phyloP scores from a whole-genome alignment of 2,888 invertebrate species.

The Eurytoma californica region DNA sequence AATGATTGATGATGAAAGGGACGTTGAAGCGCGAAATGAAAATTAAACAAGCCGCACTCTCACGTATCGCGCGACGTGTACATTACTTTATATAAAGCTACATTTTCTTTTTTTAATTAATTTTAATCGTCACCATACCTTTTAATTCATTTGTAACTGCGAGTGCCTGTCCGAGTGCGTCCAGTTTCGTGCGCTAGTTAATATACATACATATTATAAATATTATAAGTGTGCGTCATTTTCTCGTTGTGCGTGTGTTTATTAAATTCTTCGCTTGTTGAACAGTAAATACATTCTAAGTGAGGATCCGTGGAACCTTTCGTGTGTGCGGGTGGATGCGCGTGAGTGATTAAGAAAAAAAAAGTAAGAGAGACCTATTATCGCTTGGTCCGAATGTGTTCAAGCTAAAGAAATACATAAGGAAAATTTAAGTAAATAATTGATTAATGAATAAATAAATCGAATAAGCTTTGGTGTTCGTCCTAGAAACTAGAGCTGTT shows the following conservation, averaged over 20 bases:
- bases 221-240: conserved; percentile 48
- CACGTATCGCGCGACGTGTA: conserved; percentile 44
- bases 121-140: conserved; percentile 38
- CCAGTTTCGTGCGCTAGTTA: conserved; percentile 53
- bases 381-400: conserved; percentile 53
- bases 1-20: neutral
- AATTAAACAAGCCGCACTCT: conserved; percentile 36
- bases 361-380: conserved; percentile 32
- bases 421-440: conserved; percentile 47
- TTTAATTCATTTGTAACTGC: conserved; percentile 48
- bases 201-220: conserved; percentile 50
- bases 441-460: conserved; percentile 28
- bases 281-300: conserved; percentile 19
- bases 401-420: conserved; percentile 43
- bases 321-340: neutral
- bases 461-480: conserved; percentile 64
- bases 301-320: too few relatives aligned
- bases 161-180: conserved; percentile 57
- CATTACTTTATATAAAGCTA: conserved; percentile 44
- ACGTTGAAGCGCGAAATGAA: neutral
- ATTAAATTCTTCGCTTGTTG: conserved; percentile 52
- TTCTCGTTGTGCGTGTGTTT: conserved; percentile 51
- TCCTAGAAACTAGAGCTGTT: conserved; percentile 58
- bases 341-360: conserved; percentile 9
- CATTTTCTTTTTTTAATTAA: conserved; percentile 31